phyloP scores from a whole-genome alignment of 1,140 invertebrate species.

The Heliothis virescens region DNA sequence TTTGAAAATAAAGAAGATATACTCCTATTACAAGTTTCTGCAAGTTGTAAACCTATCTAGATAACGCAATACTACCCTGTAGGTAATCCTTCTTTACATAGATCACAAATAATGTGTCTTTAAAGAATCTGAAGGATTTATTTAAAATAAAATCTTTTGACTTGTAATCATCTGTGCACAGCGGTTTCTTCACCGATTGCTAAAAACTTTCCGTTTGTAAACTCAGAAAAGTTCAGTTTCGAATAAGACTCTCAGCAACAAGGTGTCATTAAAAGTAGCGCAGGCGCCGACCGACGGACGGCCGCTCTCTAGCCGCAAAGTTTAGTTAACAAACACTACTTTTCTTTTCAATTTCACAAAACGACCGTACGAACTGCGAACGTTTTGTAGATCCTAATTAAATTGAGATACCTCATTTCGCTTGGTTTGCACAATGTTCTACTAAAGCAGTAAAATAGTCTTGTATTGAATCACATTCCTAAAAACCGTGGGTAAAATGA shows the following conservation, averaged over 20 bases:
- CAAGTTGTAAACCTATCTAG: too few relatives aligned
- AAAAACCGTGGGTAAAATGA: too few relatives aligned
- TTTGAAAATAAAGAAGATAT: too few relatives aligned
- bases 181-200: conserved; percentile 13
- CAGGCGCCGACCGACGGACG: neutral
- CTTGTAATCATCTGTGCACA: conserved; percentile 3
- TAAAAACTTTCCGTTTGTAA: conserved; percentile 32
- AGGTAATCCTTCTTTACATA: too few relatives aligned
- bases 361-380: conserved; percentile 39
- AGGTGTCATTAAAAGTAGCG: conserved; percentile 51
- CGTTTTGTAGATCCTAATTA: conserved; percentile 17
- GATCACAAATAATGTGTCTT: too few relatives aligned
- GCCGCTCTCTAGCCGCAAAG: neutral
- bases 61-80: too few relatives aligned
- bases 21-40: too few relatives aligned
- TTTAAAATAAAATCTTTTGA: conserved; percentile 1
- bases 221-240: conserved; percentile 10
- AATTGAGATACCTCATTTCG: neutral
- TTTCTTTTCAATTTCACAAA: conserved; percentile 61
- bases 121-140: neutral
- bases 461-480: too few relatives aligned
- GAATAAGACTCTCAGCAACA: conserved; percentile 46
- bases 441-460: neutral
- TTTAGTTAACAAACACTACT: conserved; percentile 59
- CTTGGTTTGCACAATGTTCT: neutral